Evolutionary conservation across 2,888 invertebrate species (phyloP), one percentile per base, ranked within the genome.

Genomic region (Caenorhabditis sinica): DNA sequence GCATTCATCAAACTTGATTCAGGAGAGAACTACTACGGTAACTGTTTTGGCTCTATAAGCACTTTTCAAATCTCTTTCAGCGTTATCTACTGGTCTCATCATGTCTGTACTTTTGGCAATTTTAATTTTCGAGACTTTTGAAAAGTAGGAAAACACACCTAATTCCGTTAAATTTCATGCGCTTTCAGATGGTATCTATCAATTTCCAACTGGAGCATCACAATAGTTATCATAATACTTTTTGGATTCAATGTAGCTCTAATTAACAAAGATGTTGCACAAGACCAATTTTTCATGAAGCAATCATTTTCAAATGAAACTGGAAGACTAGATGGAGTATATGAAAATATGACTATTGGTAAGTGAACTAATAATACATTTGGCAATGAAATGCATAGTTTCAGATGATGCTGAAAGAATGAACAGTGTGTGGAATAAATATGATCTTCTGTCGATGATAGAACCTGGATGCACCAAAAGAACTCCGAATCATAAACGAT

Each of bases 101-200:
- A 15, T 51, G 2, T 60, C 72, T 13, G 28, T 63, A 15, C 15
- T 77, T 23, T 36, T 82, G 2, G 71, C 82, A 15, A 45, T 28
- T 13, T 6, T 65, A 15, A 17, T 65, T 17, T 28, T 45, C 25
- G 45, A 65, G 15, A 65, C 65, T 25, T 51, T 51, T 33, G 66
- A 68, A 51, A 68, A 68, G 66, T 68, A 15, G 28, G 51, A 28
- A 56, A 56, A 40, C 13, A 11, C 13, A 11, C 13, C 40, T 28
- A 40, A 43, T 43, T 13, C 11, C 23, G 8, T 63, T 11, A 20
- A 23, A 23, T 1, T 63, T 15, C 5, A 11, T 4, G 20, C 2
- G 9, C 45, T 58, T 36, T 25, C 66, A 68, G 66, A 68, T 68
- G 66, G 51, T 68, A 68, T 20, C 66, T 68, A n/a, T 30, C 66